Conservation (phyloP, 2,113 vertebrate genomes). For the Poecile atricapillus region DNA sequence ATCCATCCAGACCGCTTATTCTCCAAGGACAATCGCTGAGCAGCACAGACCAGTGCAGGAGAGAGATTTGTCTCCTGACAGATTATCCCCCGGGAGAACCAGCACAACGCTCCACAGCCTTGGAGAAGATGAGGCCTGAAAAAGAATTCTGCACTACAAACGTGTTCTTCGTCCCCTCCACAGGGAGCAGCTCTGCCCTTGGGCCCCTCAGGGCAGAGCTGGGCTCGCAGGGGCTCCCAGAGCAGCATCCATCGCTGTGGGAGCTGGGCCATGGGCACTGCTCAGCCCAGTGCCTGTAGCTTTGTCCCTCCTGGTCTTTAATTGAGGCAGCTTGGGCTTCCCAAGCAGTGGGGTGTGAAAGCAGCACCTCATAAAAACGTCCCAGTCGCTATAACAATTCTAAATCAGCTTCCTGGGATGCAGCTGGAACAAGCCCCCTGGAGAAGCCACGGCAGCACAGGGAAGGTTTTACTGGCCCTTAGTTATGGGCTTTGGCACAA, state of each 20-base stretch:
- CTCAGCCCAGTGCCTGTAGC: too few species aligned
- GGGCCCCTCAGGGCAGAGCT: neutral
- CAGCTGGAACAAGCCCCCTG: neutral
- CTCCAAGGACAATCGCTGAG: neutral
- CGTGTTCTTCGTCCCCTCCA: neutral
- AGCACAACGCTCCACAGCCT: rapidly evolving
- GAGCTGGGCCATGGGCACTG: neutral
- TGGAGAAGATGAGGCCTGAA: neutral
- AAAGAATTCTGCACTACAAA: neutral
- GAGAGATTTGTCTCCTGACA: neutral
- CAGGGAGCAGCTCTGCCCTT: neutral
- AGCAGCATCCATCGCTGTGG: neutral
- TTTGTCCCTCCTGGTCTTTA: neutral
- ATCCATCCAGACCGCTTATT: neutral
- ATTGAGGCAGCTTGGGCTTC: neutral
- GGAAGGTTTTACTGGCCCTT: neutral
- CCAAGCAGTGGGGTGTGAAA: neutral
- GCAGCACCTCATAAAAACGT: neutral
- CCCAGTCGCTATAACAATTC: neutral
- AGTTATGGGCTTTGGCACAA: neutral
- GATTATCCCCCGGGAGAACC: neutral
- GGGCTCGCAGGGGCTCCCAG: neutral
- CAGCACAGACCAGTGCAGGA: neutral
- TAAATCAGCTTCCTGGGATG: neutral
- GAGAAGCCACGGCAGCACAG: neutral